Evolutionary conservation across 2,888 invertebrate species (phyloP), one percentile per base, ranked within the genome.

Genomic region (Sialis fuliginosa): DNA sequence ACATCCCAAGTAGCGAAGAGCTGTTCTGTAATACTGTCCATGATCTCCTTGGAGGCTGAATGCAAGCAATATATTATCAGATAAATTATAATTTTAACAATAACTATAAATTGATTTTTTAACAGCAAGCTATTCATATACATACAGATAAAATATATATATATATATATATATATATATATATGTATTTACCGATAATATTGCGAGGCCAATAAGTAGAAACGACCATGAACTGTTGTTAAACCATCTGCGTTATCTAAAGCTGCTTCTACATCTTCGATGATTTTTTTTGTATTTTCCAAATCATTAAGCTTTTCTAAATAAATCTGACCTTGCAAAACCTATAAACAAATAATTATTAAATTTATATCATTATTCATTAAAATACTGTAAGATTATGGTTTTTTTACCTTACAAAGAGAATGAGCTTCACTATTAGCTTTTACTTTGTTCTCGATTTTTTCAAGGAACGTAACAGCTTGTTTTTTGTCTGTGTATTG

Each of bases 1-100:
- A 58, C 66, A 66, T 31, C 76, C 76, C 53, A 81, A 67, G 60
- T 81, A 82, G 60, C 89, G 81, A 8, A 98, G 72, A 7, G 96
- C 92, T 50, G 93, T 86, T 49, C 92, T 80, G 67, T 98, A 98
- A 70, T 96, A 98, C 55, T 88, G 86, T 1, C 89, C 87, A 68
- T 95, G 90, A 55, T 92, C 86, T 1, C 91, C 92, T 57, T 81
- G 79, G 32, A 82, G 71, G 52, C 79, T 73, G 54, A 52, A 33
- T 49, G 34, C 39, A 12, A 30, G 8, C 30, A 34, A n/a, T 48
- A 42, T 33, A 4, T 41, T 32, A 13, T 33, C 8, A 41, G 12
- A 40, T 44, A 34, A 9, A 32, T 34, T 9, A 9, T 2, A 33
- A 34, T n/a, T 22, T 22, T n/a, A n/a, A 22, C 4, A 22, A 22